Conservation (phyloP, 37 sponge, comb jelly and placozoan genomes). For the Haliclona indistincta region DNA sequence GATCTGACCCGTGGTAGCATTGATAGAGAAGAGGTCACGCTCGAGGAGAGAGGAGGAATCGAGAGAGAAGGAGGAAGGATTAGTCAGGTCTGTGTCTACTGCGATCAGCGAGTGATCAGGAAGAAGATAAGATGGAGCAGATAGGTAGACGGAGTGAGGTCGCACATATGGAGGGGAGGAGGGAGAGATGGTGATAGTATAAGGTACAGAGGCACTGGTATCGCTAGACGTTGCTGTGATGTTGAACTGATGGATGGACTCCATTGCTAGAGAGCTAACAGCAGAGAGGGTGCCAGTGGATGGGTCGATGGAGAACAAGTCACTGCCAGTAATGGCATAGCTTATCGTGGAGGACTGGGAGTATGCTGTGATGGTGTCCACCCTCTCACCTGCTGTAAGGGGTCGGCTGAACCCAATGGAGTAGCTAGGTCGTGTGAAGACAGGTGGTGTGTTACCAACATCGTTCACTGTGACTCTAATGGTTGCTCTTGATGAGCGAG, state of each 20-base stretch:
- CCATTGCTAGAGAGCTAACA: neutral
- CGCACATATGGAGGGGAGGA: neutral
- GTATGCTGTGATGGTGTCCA: conserved; percentile 10
- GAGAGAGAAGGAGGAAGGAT: conserved; percentile 21
- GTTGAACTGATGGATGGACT: neutral
- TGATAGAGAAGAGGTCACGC: conserved; percentile 8
- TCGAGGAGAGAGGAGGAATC: neutral
- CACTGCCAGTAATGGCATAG: conserved; percentile 14
- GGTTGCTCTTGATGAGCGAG: neutral
- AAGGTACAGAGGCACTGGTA: neutral
- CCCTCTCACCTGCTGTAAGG: neutral
- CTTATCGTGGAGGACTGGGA: conserved; percentile 13
- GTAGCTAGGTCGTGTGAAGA: conserved; percentile 24
- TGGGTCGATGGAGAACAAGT: conserved; percentile 15
- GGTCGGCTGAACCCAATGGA: neutral
- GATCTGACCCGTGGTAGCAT: conserved; percentile 7
- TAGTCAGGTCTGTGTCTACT: neutral
- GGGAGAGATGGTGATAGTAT: neutral
- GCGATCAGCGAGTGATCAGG: neutral
- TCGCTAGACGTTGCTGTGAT: conserved; percentile 25
- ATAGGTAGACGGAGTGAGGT: neutral
- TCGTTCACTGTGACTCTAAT: conserved; percentile 14
- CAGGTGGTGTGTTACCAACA: conserved; percentile 25
- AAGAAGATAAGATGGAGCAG: neutral
- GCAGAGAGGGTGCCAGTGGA: conserved; percentile 9